Evolutionary conservation across 2,888 invertebrate species (phyloP).

Genomic region (Hydrotaea cyrtoneurina): DNA sequence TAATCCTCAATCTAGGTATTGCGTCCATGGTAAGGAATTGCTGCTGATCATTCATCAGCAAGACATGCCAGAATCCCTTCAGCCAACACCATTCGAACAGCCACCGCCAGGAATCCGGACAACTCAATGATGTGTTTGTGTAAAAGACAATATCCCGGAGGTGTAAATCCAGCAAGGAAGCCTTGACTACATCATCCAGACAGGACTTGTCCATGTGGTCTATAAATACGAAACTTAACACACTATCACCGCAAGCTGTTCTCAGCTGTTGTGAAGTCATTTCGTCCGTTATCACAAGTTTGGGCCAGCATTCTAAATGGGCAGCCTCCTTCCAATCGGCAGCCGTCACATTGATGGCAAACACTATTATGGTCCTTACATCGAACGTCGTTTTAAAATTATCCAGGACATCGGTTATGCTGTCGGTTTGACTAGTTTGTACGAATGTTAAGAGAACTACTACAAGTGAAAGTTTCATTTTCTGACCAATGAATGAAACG

Average conservation of each 20-base stretch:
- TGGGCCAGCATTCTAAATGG: background rate
- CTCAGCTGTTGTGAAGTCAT: background rate
- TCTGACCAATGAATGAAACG: background rate
- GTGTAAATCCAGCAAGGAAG: background rate
- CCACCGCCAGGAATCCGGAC: no score
- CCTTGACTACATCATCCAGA: background rate
- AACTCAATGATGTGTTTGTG: background rate
- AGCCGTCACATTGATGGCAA: background rate
- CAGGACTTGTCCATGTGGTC: background rate
- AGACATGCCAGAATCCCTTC: slow-evolving; percentile 2
- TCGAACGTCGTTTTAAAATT: background rate
- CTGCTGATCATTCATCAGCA: background rate
- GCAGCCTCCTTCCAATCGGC: background rate
- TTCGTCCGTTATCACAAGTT: background rate
- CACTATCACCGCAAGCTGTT: background rate
- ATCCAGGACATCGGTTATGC: background rate
- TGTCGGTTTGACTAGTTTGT: background rate
- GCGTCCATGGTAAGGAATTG: background rate
- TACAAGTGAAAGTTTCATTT: background rate
- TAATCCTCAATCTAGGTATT: background rate
- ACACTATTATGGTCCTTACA: background rate
- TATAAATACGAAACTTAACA: background rate
- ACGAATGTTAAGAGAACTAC: background rate
- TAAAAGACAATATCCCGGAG: background rate
- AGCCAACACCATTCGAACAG: background rate